Base-by-base conservation (phyloP, 2,113 vertebrate genomes). In the Reinhardtius hippoglossoides region DNA sequence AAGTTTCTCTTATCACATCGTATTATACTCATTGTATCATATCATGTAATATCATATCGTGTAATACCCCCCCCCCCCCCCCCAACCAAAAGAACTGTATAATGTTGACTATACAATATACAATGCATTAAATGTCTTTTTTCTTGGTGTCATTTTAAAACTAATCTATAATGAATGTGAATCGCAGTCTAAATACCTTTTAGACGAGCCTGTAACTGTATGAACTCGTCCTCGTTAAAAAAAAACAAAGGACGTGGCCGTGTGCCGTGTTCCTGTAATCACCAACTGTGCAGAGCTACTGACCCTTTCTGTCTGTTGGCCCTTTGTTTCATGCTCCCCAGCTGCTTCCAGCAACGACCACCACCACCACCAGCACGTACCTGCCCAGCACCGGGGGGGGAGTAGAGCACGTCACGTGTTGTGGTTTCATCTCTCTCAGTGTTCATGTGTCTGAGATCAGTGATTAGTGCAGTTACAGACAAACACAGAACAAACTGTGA, bases 401-500 rank as follows among this genome's bases (percentile, higher is more conserved):
- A 27, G 5, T 5, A 5, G 27, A 27, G 27, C 3, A 27, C 27
- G 27, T 40, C 37, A 40, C 9, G 9, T 12, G 27, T 31, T 31
- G 27, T 31, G 27, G 4, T 31, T 31, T 31, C 27, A 5, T 31
- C 27, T 31, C 27, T 31, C 27, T 5, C 27, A 42, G 9, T 13
- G 40, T 42, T 42, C 40, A 42, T 12, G 10, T 13, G 40, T 42
- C 40, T 13, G 2, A 42, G 40, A 42, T 42, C 40, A 42, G 55
- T 37, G 20, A 26, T 35, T 3, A 31, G 12, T 12, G 12, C 48
- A 40, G 63, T 50, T 20, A 67, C 4, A 13, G 35, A 46, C 27
- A 44, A 37, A 48, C 35, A 6, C 75, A 61, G 35, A 70, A 77
- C 75, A 83, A 82, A 78, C 57, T 16, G 44, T 18, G 16, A 48